Evolutionary conservation across 2,797 vertebrate genomes (phyloP), one percentile per base, ranked within the genome.

Genomic region (Poeciliopsis presidionis): DNA sequence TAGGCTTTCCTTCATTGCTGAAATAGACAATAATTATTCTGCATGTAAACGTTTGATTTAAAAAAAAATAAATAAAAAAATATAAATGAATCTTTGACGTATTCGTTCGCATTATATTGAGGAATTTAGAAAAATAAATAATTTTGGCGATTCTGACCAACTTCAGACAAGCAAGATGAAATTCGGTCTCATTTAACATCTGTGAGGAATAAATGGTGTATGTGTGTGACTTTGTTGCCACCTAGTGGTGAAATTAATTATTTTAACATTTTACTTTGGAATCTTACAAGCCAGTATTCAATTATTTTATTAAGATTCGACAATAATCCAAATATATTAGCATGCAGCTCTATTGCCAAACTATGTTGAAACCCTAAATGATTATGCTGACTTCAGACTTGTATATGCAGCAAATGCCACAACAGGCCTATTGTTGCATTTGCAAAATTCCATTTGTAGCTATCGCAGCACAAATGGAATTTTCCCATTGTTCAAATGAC

Each of bases 181-280:
- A 11, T 33, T 61, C 20, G 2, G 53, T n/a, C 57, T 59, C 12
- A 59, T 59, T 59, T 59, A 30, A 59, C 13, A 5, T 61, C 12
- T 28, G 28, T 59, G 12, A 33, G 14, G 13, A 61, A 61, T 28
- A 61, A 57, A 57, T 57, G 5, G 13, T 16, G 14, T 61, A 33
- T 61, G 57, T 59, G 13, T 59, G 12, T 30, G 18, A 11, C 57
- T 2, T 41, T 79, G 77, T 47, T 75, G 65, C 79, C 88, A 72
- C 18, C 86, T 81, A 39, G 47, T 84, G 89, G 84, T 85, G 1
- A 51, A 70, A 41, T 14, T 59, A 7, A 28, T 41, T 39, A 13
- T 51, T 41, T 51, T 16, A 33, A 61, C 28, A 57, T 53, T 22
- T 74, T 46, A 45, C 5, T 30, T 14, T n/a, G 2, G 4, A 45